phyloP scores from a whole-genome alignment of 2,888 invertebrate species.

The Geophilus truncorum region DNA sequence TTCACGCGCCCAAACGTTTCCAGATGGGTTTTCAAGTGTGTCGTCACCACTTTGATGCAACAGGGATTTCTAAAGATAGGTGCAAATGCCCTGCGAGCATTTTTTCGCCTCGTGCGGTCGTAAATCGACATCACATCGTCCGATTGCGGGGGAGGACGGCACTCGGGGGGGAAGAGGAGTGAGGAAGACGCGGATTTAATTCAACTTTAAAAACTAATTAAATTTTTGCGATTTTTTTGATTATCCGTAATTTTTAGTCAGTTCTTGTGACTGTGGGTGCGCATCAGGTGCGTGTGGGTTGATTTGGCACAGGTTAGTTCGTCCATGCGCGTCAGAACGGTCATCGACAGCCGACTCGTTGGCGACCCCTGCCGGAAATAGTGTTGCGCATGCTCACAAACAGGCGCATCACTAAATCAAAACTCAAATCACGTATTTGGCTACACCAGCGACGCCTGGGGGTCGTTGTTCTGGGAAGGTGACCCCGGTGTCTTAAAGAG shows the following conservation, averaged over 20 bases:
- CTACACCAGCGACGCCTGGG: slow-evolving; percentile 1
- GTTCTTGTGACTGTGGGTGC: background rate
- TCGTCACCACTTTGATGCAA: slow-evolving; percentile 7
- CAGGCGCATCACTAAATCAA: background rate
- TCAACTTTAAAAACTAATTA: background rate
- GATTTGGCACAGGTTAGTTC: slow-evolving; percentile 12
- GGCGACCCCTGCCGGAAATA: slow-evolving; percentile 10
- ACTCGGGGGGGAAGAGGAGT: no score
- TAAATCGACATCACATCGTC: background rate
- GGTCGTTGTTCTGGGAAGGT: slow-evolving; percentile 20
- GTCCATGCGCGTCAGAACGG: slow-evolving; percentile 20
- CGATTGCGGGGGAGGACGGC: background rate
- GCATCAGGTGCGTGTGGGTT: background rate
- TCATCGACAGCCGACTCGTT: slow-evolving; percentile 10
- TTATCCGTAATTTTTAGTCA: background rate
- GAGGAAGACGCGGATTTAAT: no score
- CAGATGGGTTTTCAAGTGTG: background rate
- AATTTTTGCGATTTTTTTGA: background rate
- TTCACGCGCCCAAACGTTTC: no score
- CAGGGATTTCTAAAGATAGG: slow-evolving; percentile 7
- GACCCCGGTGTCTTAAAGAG: background rate
- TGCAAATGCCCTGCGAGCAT: background rate
- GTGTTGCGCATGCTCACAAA: background rate
- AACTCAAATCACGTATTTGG: slow-evolving; percentile 12
- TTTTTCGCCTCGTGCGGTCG: background rate